Base-by-base conservation (phyloP, 2,113 vertebrate species). In the Oxyura jamaicensis region DNA sequence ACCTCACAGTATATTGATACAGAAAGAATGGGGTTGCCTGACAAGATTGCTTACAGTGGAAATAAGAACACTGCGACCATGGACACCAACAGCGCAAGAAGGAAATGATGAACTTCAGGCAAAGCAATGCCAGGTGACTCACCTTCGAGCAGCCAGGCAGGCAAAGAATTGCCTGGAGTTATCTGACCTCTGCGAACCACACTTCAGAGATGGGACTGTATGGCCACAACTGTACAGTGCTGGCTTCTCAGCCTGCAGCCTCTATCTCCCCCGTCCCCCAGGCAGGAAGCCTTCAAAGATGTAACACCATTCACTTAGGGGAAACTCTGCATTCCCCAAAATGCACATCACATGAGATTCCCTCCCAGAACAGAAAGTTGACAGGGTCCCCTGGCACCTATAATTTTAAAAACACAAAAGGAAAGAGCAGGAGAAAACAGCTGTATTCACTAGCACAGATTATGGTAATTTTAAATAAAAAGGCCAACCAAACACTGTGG, bases 291-390 rank as follows among this genome's bases (percentile, higher is more conserved):
- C 2, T 77, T 71, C 36, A 46, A 65, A 69, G 48, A 59, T 1
- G 6, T 63, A 81, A 83, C 28, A 39, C 68, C 4, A 10, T 65
- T 93, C 71, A 52, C 28, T 71, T 83, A 28, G 36, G 72, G 65
- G 86, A 83, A 81, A 93, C 55, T 75, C 62, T 95, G 7, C 59
- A 83, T 78, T 91, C 76, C 83, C 91, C 74, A 86, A 90, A 94
- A 93, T 86, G 52, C 28, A 83, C 65, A 86, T 77, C 5, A 8
- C 76, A 13, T 75, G 68, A 90, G 36, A 83, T 33, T 88, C 31
- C 25, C 74, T 71, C 88, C 72, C 68, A 81, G 88, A 86, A 22
- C 76, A 92, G 76, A 86, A 97, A 94, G 88, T 93, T 94, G 83
- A 94, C 42, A n/a, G 41, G 3, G 60, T 96, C 91, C 73, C 83